Conservation (phyloP, 2,113 vertebrate genomes). For the Saccopteryx leptura region DNA sequence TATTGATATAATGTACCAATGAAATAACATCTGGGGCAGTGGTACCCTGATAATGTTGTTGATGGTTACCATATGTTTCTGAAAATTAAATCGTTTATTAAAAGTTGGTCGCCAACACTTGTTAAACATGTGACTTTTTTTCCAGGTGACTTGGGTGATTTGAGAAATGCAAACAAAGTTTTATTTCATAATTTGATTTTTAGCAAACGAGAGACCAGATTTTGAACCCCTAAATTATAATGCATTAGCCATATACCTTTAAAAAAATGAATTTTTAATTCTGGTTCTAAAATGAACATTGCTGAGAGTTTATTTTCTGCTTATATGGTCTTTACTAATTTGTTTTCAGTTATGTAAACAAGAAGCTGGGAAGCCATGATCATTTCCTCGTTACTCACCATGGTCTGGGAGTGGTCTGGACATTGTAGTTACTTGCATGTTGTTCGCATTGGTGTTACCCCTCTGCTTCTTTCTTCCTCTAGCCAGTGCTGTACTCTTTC, state of each 20-base stretch:
- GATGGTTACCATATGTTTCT: slow-evolving; percentile 90
- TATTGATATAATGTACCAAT: slow-evolving; percentile 89
- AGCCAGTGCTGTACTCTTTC: neutral
- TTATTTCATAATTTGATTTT: slow-evolving; percentile 65
- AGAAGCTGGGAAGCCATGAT: neutral
- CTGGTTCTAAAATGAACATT: slow-evolving; percentile 48
- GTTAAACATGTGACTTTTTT: slow-evolving; percentile 81
- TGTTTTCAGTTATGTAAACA: slow-evolving; percentile 39
- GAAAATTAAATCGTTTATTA: slow-evolving; percentile 89
- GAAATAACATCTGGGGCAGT: slow-evolving; percentile 89
- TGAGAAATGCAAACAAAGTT: slow-evolving; percentile 31
- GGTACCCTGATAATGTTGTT: slow-evolving; percentile 88
- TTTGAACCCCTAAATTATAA: slow-evolving; percentile 53
- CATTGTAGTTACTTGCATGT: slow-evolving; percentile 6
- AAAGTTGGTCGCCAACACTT: slow-evolving; percentile 86
- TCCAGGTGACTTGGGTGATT: slow-evolving; percentile 64
- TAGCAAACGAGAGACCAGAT: slow-evolving; percentile 14
- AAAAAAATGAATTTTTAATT: neutral
- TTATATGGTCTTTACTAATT: slow-evolving; percentile 22
- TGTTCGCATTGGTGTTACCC: slow-evolving; percentile 20
- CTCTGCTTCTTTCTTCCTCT: neutral
- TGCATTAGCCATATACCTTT: slow-evolving; percentile 27
- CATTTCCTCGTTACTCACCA: slow-evolving; percentile 12
- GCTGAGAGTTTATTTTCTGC: slow-evolving; percentile 17
- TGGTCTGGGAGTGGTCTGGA: neutral